Evolutionary conservation across 2,113 vertebrate genomes (phyloP).

Genomic region (Malurus cyaneus): DNA sequence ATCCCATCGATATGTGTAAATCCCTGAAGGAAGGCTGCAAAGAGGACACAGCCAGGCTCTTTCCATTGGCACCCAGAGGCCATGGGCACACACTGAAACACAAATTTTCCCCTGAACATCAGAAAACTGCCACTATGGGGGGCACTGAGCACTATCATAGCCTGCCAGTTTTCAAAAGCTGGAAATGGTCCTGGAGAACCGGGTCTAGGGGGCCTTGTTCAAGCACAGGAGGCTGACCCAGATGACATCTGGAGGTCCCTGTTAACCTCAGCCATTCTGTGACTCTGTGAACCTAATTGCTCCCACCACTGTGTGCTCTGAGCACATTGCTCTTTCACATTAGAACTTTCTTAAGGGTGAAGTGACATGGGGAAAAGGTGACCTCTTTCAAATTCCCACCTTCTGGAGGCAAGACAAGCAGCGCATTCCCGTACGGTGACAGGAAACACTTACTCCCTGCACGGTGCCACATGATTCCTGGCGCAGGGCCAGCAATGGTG

Average conservation of each 20-base stretch:
- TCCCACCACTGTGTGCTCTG: background rate
- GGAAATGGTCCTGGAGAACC: background rate
- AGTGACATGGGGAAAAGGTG: background rate
- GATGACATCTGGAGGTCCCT: background rate
- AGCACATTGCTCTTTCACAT: background rate
- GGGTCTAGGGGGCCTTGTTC: background rate
- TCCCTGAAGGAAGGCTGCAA: background rate
- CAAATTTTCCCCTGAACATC: background rate
- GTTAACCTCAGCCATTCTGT: background rate
- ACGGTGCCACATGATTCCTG: accelerated
- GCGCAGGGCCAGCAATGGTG: accelerated
- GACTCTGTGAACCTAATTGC: background rate
- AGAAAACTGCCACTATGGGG: background rate
- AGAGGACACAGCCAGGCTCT: background rate
- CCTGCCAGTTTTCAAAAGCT: background rate
- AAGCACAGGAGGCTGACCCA: background rate
- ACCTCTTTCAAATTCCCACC: background rate
- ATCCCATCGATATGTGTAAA: background rate
- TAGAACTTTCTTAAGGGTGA: background rate
- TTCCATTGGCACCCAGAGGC: background rate
- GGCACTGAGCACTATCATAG: background rate
- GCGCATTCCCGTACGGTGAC: accelerated
- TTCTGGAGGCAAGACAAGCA: background rate
- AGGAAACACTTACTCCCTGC: background rate
- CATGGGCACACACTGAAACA: background rate